These are phyloP conservation scores for Andrena trimmerana DNA, from an alignment of 2,888 invertebrate species.

Conservation along the genomic window DNA sequence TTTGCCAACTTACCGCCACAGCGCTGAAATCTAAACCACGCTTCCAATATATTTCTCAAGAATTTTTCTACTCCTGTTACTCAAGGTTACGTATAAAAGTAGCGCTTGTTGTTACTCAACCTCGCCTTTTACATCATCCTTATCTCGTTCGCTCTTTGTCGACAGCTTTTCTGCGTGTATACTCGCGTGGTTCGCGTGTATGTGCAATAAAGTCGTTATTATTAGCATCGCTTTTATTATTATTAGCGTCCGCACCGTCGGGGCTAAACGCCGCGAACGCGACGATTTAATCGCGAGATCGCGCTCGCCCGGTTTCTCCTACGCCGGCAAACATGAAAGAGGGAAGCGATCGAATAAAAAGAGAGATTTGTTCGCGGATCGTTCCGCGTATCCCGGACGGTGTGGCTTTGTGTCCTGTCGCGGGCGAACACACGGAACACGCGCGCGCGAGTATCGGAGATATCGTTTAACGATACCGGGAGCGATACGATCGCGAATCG, in stretches of 20 bases:
- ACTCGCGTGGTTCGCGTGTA: not conserved
- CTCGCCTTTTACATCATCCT: too few relatives aligned
- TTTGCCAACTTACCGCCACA: too few relatives aligned
- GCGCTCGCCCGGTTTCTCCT: not conserved
- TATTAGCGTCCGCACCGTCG: not conserved
- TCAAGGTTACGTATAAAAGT: too few relatives aligned
- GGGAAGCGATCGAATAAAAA: not conserved
- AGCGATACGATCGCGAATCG: conserved; percentile 47
- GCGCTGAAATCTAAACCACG: too few relatives aligned
- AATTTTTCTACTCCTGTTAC: too few relatives aligned
- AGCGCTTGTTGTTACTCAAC: too few relatives aligned
- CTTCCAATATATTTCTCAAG: too few relatives aligned
- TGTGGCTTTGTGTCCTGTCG: conserved; percentile 14
- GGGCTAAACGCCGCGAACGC: not conserved
- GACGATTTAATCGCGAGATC: not conserved
- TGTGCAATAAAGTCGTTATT: not conserved
- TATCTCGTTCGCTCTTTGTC: not conserved
- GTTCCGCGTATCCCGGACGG: conserved; percentile 3
- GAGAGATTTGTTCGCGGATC: conserved; percentile 21
- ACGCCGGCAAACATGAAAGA: not conserved
- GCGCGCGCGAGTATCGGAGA: conserved; percentile 42
- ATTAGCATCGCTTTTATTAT: not conserved
- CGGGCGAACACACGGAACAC: not conserved
- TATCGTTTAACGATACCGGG: conserved; percentile 67
- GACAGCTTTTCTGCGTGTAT: not conserved